These are phyloP conservation scores for Pitangus sulphuratus DNA, from an alignment of 2,797 vertebrate species.

Conservation along the genomic window DNA sequence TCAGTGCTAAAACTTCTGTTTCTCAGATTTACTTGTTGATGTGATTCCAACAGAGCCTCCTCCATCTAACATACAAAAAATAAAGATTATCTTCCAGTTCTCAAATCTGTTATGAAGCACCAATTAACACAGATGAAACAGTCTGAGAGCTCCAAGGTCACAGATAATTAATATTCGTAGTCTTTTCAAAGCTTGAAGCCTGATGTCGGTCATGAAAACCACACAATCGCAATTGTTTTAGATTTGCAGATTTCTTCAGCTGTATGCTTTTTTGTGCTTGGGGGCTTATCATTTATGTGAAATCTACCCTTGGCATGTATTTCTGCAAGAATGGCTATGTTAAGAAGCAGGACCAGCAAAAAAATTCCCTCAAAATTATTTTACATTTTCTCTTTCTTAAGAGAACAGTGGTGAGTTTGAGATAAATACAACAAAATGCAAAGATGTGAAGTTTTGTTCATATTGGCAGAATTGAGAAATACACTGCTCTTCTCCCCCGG, in stretches of 20 bases:
- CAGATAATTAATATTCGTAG: not conserved
- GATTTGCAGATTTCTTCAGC: not conserved
- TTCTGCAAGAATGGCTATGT: not conserved
- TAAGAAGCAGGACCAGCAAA: not conserved
- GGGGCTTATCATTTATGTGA: not conserved
- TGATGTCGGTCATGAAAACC: not conserved
- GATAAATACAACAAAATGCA: not conserved
- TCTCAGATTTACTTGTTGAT: not conserved
- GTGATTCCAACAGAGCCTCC: not conserved
- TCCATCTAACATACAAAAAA: not conserved
- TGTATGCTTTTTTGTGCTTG: not conserved
- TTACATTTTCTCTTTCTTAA: conserved; percentile 1
- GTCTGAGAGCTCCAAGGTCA: not conserved
- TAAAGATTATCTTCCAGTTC: not conserved
- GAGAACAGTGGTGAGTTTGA: not conserved
- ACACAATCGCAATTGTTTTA: not conserved
- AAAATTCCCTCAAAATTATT: not conserved
- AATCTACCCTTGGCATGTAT: not conserved
- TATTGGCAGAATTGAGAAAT: not conserved
- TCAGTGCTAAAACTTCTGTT: not conserved
- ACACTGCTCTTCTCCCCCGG: not conserved
- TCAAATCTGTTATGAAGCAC: not conserved
- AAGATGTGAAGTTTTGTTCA: not conserved
- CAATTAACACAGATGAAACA: not conserved
- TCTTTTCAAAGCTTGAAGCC: not conserved